These are phyloP conservation scores for Cataglyphis livida DNA, from an alignment of 2,888 invertebrate species.

Conservation along the genomic window DNA sequence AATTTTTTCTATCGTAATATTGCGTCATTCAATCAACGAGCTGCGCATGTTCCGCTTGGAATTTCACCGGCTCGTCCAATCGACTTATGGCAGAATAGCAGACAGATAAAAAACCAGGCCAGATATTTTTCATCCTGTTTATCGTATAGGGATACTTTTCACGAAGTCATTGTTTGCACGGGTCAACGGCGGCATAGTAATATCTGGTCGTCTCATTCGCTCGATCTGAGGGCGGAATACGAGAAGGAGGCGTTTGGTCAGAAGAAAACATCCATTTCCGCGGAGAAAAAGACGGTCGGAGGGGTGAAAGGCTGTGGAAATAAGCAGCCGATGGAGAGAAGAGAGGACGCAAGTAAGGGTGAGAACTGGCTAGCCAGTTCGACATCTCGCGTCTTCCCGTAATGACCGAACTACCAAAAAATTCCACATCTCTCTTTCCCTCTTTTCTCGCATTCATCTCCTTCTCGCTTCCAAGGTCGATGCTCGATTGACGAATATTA, in stretches of 20 bases:
- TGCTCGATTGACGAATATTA: conserved; percentile 77
- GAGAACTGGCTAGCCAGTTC: conserved; percentile 54
- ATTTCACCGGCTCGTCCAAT: conserved; percentile 67
- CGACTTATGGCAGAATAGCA: conserved; percentile 70
- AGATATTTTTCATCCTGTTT: conserved; percentile 75
- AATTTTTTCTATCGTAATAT: conserved; percentile 17
- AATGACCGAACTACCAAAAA: conserved; percentile 67
- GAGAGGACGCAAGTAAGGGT: conserved; percentile 44
- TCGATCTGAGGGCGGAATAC: conserved; percentile 56
- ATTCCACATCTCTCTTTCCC: conserved; percentile 67
- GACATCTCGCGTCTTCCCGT: conserved; percentile 65
- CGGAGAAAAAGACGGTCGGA: background rate
- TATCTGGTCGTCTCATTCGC: conserved; percentile 60
- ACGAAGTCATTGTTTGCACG: conserved; percentile 74
- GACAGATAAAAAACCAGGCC: conserved; percentile 42
- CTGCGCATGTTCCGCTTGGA: conserved; percentile 64
- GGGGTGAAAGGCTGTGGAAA: conserved; percentile 10
- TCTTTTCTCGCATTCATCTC: conserved; percentile 43
- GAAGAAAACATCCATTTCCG: conserved; percentile 72
- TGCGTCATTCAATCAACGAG: conserved; percentile 53
- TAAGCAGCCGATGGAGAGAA: conserved; percentile 31
- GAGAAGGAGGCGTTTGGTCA: conserved; percentile 58
- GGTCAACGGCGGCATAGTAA: conserved; percentile 71
- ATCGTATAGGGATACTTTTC: conserved; percentile 65
- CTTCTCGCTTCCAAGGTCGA: conserved; percentile 19